Base-by-base conservation (phyloP, 2,797 vertebrate genomes). In the Macroramphosus scolopax region DNA sequence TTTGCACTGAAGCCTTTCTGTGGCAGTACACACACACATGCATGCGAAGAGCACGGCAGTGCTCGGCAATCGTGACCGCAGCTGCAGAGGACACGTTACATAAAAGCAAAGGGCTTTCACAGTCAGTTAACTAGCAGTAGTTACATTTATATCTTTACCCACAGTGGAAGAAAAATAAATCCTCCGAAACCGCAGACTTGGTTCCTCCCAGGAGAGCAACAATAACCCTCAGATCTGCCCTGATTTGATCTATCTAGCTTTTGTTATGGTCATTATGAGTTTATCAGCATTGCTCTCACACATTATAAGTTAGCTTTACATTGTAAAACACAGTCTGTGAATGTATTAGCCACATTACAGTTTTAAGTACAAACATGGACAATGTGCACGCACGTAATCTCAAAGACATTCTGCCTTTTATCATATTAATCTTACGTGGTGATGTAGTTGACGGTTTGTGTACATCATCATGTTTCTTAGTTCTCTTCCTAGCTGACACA, bases 21-120 rank as follows among this genome's bases (percentile, higher is more conserved):
- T 17, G 50, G 37, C 52, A 45, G 39, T n/a, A n/a, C 46, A 50
- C 46, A 40, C 50, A 15, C 32, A 36, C 45, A 17, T 40, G 14
- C 49, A 35, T 9, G 11, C 36, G 48, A 20, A 56, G 34, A 51
- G 43, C 32, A 2, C 4, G 7, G 38, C 56, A 14, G 49, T 17
- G 41, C 14, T 33, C 51, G 11, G 3, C 68, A 78, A 72, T 56
- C 70, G 62, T 77, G 59, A 68, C 76, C 64, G 51, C 68, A 73
- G 72, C 55, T 66, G 67, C 55, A 58, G 58, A 69, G 60, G 72
- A 71, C 67, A 57, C 46, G 10, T 72, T 46, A 42, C 37, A 74
- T 60, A 36, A 71, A 72, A 59, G 67, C 45, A 52, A 54, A 51
- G 18, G 31, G 26, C 28, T 57, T 70, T 36, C 18, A 52, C 29